Conservation (phyloP, 2,113 vertebrate genomes). For the Myrmophylax atrothorax region DNA sequence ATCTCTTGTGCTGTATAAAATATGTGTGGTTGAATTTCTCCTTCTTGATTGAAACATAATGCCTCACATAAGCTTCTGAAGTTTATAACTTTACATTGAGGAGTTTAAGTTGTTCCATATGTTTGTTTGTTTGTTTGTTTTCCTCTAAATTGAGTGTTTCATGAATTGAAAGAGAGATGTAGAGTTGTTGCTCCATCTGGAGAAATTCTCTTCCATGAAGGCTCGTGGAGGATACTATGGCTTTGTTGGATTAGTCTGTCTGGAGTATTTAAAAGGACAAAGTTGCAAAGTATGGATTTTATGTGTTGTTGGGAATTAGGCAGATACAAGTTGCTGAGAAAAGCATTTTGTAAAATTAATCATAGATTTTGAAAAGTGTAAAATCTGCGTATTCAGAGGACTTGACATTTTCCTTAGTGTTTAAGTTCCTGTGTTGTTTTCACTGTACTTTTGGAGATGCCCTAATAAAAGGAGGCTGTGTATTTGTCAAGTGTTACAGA, state of each 20-base stretch:
- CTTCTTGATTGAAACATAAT: neutral
- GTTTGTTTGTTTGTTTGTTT: neutral
- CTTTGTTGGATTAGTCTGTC: neutral
- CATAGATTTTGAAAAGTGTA: neutral
- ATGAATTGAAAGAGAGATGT: neutral
- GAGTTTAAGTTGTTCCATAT: neutral
- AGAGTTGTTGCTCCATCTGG: neutral
- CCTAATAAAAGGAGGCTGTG: neutral
- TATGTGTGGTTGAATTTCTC: neutral
- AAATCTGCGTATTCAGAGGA: neutral
- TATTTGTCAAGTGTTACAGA: neutral
- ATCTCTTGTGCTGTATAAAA: accelerated
- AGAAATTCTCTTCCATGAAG: neutral
- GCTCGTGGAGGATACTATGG: neutral
- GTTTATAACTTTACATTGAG: neutral
- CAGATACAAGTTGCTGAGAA: neutral
- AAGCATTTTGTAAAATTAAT: neutral
- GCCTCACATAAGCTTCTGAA: neutral
- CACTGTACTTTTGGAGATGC: neutral
- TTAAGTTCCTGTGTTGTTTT: neutral
- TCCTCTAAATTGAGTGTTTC: neutral
- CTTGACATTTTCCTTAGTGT: accelerated
- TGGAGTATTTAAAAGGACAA: neutral
- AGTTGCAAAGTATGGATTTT: neutral
- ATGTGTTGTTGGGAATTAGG: neutral